Conservation (phyloP, 2,797 vertebrate genomes). For the Podarcis lilfordi region DNA sequence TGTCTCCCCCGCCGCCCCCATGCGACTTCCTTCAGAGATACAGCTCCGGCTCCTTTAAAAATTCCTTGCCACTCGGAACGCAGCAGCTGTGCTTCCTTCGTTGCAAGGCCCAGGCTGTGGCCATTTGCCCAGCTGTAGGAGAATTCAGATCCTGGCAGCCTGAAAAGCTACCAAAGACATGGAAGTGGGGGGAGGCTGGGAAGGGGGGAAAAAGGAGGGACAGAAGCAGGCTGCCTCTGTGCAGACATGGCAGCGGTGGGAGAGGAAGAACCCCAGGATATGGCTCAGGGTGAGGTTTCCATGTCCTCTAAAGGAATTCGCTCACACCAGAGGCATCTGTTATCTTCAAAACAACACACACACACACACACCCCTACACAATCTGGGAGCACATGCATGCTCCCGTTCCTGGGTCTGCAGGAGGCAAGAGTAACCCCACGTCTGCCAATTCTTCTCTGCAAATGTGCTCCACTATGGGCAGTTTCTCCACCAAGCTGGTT, state of each 20-base stretch:
- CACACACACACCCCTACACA: not conserved
- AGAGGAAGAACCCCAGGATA: not conserved
- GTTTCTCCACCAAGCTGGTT: no score
- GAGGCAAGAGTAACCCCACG: no score
- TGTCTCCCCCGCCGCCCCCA: no score
- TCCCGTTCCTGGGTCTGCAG: not conserved
- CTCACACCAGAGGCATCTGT: not conserved
- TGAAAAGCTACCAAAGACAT: not conserved
- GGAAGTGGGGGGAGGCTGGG: not conserved
- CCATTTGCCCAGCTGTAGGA: constrained; percentile 16
- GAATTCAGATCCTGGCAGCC: not conserved
- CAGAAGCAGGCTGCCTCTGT: not conserved
- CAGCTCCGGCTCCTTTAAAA: not conserved
- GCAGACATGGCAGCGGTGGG: not conserved
- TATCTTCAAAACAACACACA: not conserved
- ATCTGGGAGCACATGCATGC: not conserved
- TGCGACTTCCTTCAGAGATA: not conserved
- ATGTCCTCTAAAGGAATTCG: not conserved
- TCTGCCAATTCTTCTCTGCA: not conserved
- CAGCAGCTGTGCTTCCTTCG: not conserved
- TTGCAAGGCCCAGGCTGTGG: constrained; percentile 26
- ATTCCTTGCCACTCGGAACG: not conserved
- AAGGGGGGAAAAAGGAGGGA: no score
- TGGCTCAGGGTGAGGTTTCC: not conserved
- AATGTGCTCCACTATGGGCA: not conserved